phyloP scores from a whole-genome alignment of 2,888 invertebrate species.

The Galerucella pusilla region DNA sequence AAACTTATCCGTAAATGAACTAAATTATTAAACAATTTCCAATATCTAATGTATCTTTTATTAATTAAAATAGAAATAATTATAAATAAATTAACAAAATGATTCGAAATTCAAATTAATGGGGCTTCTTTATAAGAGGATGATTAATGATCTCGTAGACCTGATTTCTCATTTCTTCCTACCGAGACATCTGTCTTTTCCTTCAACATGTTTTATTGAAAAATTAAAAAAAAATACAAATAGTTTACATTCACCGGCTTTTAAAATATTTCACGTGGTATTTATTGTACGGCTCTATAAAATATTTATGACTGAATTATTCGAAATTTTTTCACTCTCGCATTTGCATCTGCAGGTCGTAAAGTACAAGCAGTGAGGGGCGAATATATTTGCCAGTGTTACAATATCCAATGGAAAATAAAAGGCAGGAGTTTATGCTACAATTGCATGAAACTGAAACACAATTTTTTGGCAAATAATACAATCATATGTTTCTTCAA shows the following conservation, averaged over 20 bases:
- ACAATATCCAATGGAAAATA: not conserved
- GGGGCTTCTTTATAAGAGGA: not conserved
- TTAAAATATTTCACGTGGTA: not conserved
- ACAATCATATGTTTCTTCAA: no score
- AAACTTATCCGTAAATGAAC: no score
- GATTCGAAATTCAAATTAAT: not conserved
- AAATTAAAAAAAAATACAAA: not conserved
- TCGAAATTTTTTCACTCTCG: not conserved
- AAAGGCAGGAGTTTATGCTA: not conserved
- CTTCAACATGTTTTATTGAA: not conserved
- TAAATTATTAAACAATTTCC: no score
- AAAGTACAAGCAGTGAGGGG: not conserved
- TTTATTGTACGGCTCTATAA: not conserved
- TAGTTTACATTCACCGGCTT: not conserved
- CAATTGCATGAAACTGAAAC: not conserved
- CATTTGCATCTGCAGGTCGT: constrained; percentile 20
- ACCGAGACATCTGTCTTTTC: not conserved
- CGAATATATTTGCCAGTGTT: not conserved
- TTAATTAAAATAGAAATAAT: not conserved
- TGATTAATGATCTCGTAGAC: not conserved
- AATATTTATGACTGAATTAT: constrained; percentile 9
- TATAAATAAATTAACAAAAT: not conserved
- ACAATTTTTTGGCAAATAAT: no score
- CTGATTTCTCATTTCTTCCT: not conserved
- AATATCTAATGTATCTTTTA: no score